Evolutionary conservation across 1,140 invertebrate species (phyloP).

Genomic region (Pseudoatta argentina): DNA sequence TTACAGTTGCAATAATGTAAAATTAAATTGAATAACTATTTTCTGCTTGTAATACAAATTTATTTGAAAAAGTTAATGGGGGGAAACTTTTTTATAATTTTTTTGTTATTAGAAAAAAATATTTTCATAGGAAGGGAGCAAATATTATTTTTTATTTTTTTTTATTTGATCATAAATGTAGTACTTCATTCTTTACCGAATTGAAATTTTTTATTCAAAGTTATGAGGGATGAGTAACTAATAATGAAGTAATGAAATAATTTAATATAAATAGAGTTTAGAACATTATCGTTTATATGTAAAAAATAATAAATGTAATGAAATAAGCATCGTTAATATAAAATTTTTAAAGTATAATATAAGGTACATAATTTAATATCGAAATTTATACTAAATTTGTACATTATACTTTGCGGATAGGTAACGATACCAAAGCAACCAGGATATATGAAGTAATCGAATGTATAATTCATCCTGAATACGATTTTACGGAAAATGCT

Average conservation of each 20-base stretch:
- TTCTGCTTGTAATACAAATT: not conserved
- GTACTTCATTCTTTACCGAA: not conserved
- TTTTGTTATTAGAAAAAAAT: not conserved
- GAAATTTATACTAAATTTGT: not conserved
- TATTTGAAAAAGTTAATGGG: not conserved
- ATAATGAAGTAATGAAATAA: not conserved
- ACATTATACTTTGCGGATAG: constrained; percentile 63
- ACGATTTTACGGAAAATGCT: constrained; percentile 28
- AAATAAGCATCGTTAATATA: no score
- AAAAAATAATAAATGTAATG: not conserved
- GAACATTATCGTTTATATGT: not conserved
- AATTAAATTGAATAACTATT: not conserved
- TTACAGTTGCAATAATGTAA: not conserved
- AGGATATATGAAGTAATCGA: constrained; percentile 64
- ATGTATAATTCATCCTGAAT: constrained; percentile 79
- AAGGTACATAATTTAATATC: no score
- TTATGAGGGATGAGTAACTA: not conserved
- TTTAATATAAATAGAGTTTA: not conserved
- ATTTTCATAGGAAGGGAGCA: no score
- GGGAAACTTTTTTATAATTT: not conserved
- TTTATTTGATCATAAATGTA: not conserved
- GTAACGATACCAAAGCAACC: constrained; percentile 80
- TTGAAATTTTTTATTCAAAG: not conserved
- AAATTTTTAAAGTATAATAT: no score
- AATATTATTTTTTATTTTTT: not conserved